Base-by-base conservation (phyloP, 1,140 invertebrate genomes). In the Anoplolepis gracilipes region DNA sequence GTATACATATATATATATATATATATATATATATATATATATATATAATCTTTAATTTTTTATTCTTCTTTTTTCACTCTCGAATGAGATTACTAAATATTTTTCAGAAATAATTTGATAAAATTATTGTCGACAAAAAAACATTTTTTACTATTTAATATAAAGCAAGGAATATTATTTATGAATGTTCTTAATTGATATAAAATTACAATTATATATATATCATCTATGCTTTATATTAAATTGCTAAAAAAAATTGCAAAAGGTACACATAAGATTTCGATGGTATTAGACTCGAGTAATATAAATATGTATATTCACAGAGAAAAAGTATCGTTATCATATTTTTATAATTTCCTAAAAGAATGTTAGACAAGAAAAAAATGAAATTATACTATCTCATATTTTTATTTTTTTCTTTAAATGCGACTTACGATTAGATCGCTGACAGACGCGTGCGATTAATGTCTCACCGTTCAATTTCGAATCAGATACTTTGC, bases 401-500 rank as follows among this genome's bases (percentile, higher is more conserved):
- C 4, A 36, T 36, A 36, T 36, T 36, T 8, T 36, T 82, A n/a
- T 36, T 36, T 36, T 36, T 36, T 36, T 33, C 33, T 36, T 0
- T 6, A 36, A 36, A 36, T 36, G 6, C 33, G 33, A 36, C 33
- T 6, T 36, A n/a, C n/a, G n/a, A n/a, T n/a, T n/a, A 36, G 6
- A 36, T 36, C 33, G 33, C 6, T 36, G 33, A 6, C 33, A 6
- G 2, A 36, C 33, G 33, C 33, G 33, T 6, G 6, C 33, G 33
- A 36, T 36, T 36, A 75, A 62, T 57, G 69, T 84, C 46, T 73
- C 30, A 61, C 30, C 30, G 22, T 46, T 49, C 46, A 57, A 85
- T 85, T 65, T 84, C 69, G 70, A 62, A 42, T 57, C 42, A 53
- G 8, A 55, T 36, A 67, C 64, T 57, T 33, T 62, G 39, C 78